Base-by-base conservation (phyloP, 2,113 vertebrate genomes). In the Bos javanicus region DNA sequence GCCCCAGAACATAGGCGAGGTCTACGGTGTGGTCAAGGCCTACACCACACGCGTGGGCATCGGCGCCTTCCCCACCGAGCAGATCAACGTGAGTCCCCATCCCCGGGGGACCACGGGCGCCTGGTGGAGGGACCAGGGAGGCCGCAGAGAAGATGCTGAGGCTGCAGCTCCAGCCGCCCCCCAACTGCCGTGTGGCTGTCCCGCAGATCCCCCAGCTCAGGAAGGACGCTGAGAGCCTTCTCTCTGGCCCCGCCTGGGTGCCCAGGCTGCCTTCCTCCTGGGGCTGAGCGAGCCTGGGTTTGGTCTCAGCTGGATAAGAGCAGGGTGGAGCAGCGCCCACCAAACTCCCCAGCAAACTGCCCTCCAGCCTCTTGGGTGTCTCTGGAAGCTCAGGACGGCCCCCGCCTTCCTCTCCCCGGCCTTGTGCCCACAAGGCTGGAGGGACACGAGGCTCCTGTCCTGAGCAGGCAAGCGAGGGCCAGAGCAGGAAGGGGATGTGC, bases 11-110 rank as follows among this genome's bases (percentile, higher is more conserved):
- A 99, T 99, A 2, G 99, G 99, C 0, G 99, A 99, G 0, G 99
- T 99, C 80, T 99, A 99, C 2, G 99, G 99, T 0, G 99, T 99
- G 83, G 99, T 99, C n/a, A 99, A 99, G 98, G 99, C 99, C 0
- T 99, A 99, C 90, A 99, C 99, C 19, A 99, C 99, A 12, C 99
- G 99, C 21, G 99, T 99, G 92, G 99, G 99, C 97, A 99, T 99
- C 10, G 99, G 99, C 83, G 99, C 99, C 95, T 99, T 99, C 97
- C 99, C 99, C 96, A 99, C 99, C 7, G 99, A 99, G 97, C 99
- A 99, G 98, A 99, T 99, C 96, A 99, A 99, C 1, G 99, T 99
- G 99, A 99, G 99, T 98, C 19, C 62, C 59, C 50, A 5, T 2
- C 13, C 7, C 46, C n/a, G 0, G 0, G 16, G 48, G 33, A 4